Evolutionary conservation across 2,888 invertebrate genomes (phyloP).

Genomic region (Pristionchus fissidentatus): DNA sequence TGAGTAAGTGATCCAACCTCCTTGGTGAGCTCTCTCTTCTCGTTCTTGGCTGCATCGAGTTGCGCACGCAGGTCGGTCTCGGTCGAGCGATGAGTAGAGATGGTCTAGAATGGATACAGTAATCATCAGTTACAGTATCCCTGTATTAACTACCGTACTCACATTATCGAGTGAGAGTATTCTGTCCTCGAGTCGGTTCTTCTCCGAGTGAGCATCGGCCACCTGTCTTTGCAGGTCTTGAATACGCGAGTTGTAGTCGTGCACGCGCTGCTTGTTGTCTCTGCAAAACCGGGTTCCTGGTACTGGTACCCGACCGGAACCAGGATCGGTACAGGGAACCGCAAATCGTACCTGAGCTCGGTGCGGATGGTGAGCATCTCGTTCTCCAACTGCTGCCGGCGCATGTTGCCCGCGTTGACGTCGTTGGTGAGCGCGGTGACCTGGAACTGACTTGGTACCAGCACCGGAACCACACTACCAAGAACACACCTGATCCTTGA

Average conservation of each 20-base stretch:
- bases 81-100: conserved; percentile 65
- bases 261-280: conserved; percentile 72
- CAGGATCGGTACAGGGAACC: background rate
- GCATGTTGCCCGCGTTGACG: conserved; percentile 63
- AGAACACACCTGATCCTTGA: conserved; percentile 66
- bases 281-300: conserved; percentile 47
- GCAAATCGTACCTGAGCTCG: conserved; percentile 58
- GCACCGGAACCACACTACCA: too few species aligned
- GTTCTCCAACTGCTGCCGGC: conserved; percentile 69
- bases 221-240: conserved; percentile 73
- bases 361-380: conserved; percentile 68
- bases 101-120: conserved; percentile 51
- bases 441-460: too few species aligned
- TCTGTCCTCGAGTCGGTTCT: conserved; percentile 72
- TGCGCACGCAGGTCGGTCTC: conserved; percentile 72
- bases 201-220: conserved; percentile 71
- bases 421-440: conserved; percentile 68
- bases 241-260: conserved; percentile 70
- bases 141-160: background rate
- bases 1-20: background rate
- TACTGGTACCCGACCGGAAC: background rate
- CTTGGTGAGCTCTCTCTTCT: conserved; percentile 67
- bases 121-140: background rate
- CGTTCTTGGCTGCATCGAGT: conserved; percentile 70
- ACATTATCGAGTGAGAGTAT: conserved; percentile 71